These are phyloP conservation scores for Cerastis leucographa DNA, from an alignment of 2,888 invertebrate species.

Conservation along the genomic window DNA sequence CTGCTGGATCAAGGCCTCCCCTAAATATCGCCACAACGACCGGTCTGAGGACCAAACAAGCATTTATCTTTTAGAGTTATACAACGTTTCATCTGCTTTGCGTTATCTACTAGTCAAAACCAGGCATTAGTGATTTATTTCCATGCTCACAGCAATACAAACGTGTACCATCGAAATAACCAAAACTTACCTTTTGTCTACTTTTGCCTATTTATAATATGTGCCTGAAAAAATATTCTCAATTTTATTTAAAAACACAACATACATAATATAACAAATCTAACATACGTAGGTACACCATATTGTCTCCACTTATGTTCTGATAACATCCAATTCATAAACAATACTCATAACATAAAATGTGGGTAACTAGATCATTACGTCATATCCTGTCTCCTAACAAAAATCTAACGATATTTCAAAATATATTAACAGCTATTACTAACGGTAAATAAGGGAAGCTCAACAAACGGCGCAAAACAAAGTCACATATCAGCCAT, in stretches of 20 bases:
- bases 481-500: conserved; percentile 82
- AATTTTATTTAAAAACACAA: neutral
- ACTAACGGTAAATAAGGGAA: conserved; percentile 68
- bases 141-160: neutral
- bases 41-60: too few species aligned
- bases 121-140: neutral
- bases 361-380: neutral
- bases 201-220: neutral
- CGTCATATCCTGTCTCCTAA: conserved; percentile 10
- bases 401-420: conserved; percentile 59
- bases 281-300: neutral
- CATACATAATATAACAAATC: too few species aligned
- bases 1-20: neutral
- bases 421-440: conserved; percentile 65
- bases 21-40: neutral
- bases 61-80: neutral
- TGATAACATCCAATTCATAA: neutral
- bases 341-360: neutral
- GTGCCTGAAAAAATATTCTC: neutral
- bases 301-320: neutral
- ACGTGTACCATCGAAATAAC: neutral
- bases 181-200: neutral
- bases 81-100: too few species aligned
- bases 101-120: neutral
- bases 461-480: conserved; percentile 77